phyloP scores from a whole-genome alignment of 30 jellyfish, hydroid and myxozoan species.

The Sanderia malayensis region DNA sequence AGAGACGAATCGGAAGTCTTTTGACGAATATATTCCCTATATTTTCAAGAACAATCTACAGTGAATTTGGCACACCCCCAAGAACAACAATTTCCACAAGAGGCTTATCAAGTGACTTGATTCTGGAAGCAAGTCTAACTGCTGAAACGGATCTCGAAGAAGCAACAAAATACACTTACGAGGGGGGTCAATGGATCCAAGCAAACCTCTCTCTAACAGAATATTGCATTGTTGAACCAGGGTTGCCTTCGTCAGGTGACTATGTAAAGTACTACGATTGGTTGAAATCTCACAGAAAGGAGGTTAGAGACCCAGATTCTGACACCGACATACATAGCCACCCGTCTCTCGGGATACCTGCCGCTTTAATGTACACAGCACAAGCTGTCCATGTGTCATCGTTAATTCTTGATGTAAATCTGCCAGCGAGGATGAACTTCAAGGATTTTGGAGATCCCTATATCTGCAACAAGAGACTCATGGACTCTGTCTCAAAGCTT shows the following conservation, averaged over 20 bases:
- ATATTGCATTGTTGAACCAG: conserved; percentile 76
- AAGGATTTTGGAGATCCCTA: conserved; percentile 62
- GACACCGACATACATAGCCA: conserved; percentile 44
- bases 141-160: conserved; percentile 90
- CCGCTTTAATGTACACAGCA: conserved; percentile 79
- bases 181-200: conserved; percentile 90
- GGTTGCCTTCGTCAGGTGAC: conserved; percentile 86
- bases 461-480: conserved; percentile 44
- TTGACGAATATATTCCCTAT: conserved; percentile 72
- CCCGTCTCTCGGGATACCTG: conserved; percentile 78
- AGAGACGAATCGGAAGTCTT: conserved; percentile 20
- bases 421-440: conserved; percentile 61
- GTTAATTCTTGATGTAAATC: conserved; percentile 61
- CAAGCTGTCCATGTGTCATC: conserved; percentile 60
- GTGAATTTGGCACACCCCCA: conserved; percentile 97
- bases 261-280: conserved; percentile 81
- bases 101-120: conserved; percentile 50
- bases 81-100: conserved; percentile 59
- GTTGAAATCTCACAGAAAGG: conserved; percentile 82
- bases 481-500: conserved; percentile 47
- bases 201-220: conserved; percentile 58
- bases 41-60: conserved; percentile 56
- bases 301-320: conserved; percentile 72
- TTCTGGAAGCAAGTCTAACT: conserved; percentile 65
- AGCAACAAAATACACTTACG: conserved; percentile 84